These are phyloP conservation scores for Diplodus sargus DNA, from an alignment of 2,797 vertebrate species.

Conservation along the genomic window DNA sequence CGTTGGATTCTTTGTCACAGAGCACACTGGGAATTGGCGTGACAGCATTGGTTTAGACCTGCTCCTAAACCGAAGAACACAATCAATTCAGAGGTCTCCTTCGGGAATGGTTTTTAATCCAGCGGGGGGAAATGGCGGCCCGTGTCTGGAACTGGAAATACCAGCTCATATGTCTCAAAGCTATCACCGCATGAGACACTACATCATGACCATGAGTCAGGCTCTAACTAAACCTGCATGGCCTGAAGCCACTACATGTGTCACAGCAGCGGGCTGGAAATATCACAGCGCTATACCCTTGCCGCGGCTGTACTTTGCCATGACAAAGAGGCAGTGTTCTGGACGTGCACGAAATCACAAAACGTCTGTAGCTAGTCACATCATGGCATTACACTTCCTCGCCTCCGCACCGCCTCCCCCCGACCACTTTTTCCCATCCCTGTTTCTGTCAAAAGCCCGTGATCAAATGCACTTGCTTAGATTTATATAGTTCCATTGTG, in stretches of 20 bases:
- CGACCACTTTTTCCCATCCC: constrained; percentile 55
- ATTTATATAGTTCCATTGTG: constrained; percentile 79
- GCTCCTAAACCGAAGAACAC: constrained; percentile 63
- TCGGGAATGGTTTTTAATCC: constrained; percentile 75
- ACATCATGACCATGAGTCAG: constrained; percentile 83
- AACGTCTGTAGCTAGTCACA: constrained; percentile 64
- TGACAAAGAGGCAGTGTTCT: constrained; percentile 75
- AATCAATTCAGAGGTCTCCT: constrained; percentile 73
- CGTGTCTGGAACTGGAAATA: constrained; percentile 73
- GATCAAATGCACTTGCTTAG: constrained; percentile 75
- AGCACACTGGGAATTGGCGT: constrained; percentile 38
- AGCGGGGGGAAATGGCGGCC: constrained; percentile 63
- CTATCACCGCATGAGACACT: constrained; percentile 78
- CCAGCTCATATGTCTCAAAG: constrained; percentile 79
- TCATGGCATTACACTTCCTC: constrained; percentile 67
- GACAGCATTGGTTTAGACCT: constrained; percentile 59
- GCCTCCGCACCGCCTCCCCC: constrained; percentile 38
- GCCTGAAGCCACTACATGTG: constrained; percentile 79
- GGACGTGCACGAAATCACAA: constrained; percentile 80
- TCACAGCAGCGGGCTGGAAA: constrained; percentile 75
- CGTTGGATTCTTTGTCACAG: constrained; percentile 47
- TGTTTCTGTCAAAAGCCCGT: constrained; percentile 71
- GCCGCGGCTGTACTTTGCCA: constrained; percentile 73
- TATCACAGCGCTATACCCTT: constrained; percentile 73
- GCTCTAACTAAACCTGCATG: constrained; percentile 81